Evolutionary conservation across 1,140 invertebrate genomes (phyloP), one percentile per base, ranked within the genome.

Genomic region (Akabosia matsudoensis): DNA sequence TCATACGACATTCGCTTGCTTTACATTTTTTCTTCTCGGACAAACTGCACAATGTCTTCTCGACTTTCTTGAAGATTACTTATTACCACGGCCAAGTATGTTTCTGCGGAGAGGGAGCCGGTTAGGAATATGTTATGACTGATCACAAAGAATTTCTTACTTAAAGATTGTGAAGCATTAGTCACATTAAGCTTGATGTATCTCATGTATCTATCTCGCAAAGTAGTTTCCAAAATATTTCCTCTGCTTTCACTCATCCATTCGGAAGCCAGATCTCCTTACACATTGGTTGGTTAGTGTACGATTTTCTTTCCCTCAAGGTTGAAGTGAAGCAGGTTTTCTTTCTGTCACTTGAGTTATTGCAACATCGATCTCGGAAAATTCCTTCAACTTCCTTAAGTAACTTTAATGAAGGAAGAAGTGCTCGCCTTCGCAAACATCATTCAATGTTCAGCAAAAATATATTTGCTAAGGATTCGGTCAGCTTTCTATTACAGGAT

Each of bases 161-260:
- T 67, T 24, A 7, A 24, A 10, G 28, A 67, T 67, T 14, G 61
- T n/a, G 31, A 67, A 30, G 31, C 61, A 67, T 67, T 67, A 67
- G 61, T 7, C 61, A 67, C 61, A 67, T 67, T 67, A 67, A 67
- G 61, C 61, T 67, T 67, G 61, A 67, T 67, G 61, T 67, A 67
- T 67, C n/a, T n/a, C n/a, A n/a, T n/a, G n/a, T n/a, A n/a, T n/a
- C n/a, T n/a, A n/a, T 30, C 28, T 16, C 61, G 24, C 24, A 24
- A n/a, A 61, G 61, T 67, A 67, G 61, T 22, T 4, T 13, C 54
- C 54, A 16, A 56, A 56, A 56, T 16, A 56, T 56, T 56, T 22
- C 24, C 3, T 56, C 4, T 22, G 7, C 37, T 7, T 45, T 45
- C 37, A 45, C 18, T 10, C 37, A 45, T 45, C 37, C 37, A 45